phyloP scores from a whole-genome alignment of 2,113 vertebrate species.

The Atrichornis clamosus region DNA sequence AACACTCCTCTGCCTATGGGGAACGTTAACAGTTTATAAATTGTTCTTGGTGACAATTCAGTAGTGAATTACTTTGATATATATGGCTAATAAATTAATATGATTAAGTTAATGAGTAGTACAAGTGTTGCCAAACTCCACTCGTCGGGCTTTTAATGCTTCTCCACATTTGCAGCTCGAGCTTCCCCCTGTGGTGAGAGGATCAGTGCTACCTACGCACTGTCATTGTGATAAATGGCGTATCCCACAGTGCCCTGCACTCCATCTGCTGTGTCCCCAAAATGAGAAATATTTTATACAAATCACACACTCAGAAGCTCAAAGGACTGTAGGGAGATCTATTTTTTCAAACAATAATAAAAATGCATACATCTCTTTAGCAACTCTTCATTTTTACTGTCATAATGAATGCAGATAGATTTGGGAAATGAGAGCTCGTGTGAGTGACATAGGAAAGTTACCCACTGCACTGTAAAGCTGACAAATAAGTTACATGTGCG shows the following conservation, averaged over 20 bases:
- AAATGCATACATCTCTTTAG: slow-evolving; percentile 58
- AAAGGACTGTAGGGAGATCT: slow-evolving; percentile 31
- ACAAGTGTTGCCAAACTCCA: slow-evolving; percentile 69
- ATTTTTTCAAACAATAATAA: slow-evolving; percentile 50
- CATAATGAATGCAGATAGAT: slow-evolving; percentile 24
- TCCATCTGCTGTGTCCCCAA: slow-evolving; percentile 79
- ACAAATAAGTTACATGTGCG: slow-evolving; percentile 44
- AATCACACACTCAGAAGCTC: slow-evolving; percentile 56
- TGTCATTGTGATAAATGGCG: slow-evolving; percentile 84
- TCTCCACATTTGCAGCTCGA: slow-evolving; percentile 57
- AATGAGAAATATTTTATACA: slow-evolving; percentile 66
- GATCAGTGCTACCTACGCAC: slow-evolving; percentile 73
- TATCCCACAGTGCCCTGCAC: slow-evolving; percentile 76
- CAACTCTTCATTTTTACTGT: slow-evolving; percentile 52
- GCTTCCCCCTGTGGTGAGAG: slow-evolving; percentile 72
- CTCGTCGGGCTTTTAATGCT: slow-evolving; percentile 47
- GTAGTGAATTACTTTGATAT: slow-evolving; percentile 72
- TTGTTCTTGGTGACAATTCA: slow-evolving; percentile 66
- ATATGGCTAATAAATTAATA: slow-evolving; percentile 77
- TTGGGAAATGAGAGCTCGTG: slow-evolving; percentile 22
- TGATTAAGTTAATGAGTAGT: slow-evolving; percentile 76
- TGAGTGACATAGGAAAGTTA: slow-evolving; percentile 39
- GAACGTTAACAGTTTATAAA: slow-evolving; percentile 61
- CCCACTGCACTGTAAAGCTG: neutral
- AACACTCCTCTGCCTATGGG: slow-evolving; percentile 23